Evolutionary conservation across 1,140 invertebrate genomes (phyloP).

Genomic region (Drosophila lowei): DNA sequence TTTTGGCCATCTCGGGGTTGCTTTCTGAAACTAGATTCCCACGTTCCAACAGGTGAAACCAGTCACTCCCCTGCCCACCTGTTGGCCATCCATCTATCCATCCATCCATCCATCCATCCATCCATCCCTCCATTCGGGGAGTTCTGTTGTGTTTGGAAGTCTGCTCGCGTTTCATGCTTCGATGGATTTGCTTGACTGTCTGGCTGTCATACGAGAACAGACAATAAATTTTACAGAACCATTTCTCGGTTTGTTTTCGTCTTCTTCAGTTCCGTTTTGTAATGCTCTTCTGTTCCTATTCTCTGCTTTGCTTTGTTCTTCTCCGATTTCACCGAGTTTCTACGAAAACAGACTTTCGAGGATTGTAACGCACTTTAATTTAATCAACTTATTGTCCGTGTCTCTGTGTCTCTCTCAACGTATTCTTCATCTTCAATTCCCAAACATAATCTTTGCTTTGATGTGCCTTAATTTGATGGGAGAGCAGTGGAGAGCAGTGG

Average conservation of each 20-base stretch:
- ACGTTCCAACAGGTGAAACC: constrained; percentile 69
- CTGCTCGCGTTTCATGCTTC: constrained; percentile 52
- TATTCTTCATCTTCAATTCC: constrained; percentile 25
- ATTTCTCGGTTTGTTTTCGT: constrained; percentile 17
- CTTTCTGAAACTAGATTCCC: constrained; percentile 53
- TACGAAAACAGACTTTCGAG: constrained; percentile 42
- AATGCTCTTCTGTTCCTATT: background rate
- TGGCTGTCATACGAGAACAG: constrained; percentile 57
- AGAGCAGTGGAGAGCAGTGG: constrained; percentile 3
- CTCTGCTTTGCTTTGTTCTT: constrained; percentile 15
- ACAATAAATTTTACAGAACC: constrained; percentile 60
- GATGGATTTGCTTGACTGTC: constrained; percentile 17
- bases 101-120: constrained; percentile 33
- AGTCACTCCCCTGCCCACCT: constrained; percentile 23
- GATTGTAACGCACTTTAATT: constrained; percentile 58
- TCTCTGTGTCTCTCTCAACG: background rate
- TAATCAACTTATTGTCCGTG: constrained; percentile 62
- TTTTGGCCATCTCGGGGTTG: constrained; percentile 37
- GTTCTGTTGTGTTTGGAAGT: constrained; percentile 35
- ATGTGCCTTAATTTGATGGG: constrained; percentile 60
- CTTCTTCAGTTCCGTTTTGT: constrained; percentile 11
- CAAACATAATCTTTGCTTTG: constrained; percentile 60
- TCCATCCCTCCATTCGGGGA: constrained; percentile 37
- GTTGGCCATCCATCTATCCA: constrained; percentile 30
- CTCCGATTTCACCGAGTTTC: constrained; percentile 48